Percentiles rank a stretch among this genome's conserved stretches.
Evolutionary conservation across 2,888 invertebrate genomes (phyloP).

Genomic region (Hemistola chrysoprasaria): DNA sequence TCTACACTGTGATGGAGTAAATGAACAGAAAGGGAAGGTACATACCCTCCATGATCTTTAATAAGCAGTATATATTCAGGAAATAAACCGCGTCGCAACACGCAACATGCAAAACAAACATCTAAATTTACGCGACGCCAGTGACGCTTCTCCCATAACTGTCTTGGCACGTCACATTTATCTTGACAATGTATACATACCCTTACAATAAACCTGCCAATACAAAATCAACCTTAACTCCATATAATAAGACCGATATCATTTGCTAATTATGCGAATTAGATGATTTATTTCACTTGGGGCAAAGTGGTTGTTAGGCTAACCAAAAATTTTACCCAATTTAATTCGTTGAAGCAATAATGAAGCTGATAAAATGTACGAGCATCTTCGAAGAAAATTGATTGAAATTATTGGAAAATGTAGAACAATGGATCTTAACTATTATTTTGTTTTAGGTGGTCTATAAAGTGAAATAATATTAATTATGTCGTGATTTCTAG

Average conservation of each 20-base stretch:
- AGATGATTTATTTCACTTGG: constrained; percentile 12
- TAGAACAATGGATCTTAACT: no score
- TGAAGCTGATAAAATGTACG: constrained; percentile 12
- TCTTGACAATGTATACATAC: constrained; percentile 21
- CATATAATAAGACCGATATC: constrained; percentile 6
- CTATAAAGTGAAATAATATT: no score
- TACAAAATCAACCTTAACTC: constrained; percentile 23
- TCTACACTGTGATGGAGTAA: no score
- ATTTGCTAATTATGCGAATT: constrained; percentile 19
- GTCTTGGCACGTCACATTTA: constrained; percentile 40
- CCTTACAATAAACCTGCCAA: constrained; percentile 1
- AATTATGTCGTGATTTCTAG: no score
- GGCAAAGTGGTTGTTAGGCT: constrained; percentile 32
- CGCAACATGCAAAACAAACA: constrained; percentile 21
- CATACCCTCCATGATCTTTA: no score
- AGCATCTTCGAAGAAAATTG: no score
- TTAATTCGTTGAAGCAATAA: constrained; percentile 4
- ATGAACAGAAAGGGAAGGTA: no score
- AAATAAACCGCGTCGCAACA: neutral
- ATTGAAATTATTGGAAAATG: no score
- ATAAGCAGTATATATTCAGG: no score
- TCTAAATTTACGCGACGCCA: constrained; percentile 25
- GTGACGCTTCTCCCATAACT: constrained; percentile 40
- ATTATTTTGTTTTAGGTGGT: no score
- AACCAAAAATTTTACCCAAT: constrained; percentile 33